Conservation (phyloP, 2,797 vertebrate species). For the Chelon auratus region DNA sequence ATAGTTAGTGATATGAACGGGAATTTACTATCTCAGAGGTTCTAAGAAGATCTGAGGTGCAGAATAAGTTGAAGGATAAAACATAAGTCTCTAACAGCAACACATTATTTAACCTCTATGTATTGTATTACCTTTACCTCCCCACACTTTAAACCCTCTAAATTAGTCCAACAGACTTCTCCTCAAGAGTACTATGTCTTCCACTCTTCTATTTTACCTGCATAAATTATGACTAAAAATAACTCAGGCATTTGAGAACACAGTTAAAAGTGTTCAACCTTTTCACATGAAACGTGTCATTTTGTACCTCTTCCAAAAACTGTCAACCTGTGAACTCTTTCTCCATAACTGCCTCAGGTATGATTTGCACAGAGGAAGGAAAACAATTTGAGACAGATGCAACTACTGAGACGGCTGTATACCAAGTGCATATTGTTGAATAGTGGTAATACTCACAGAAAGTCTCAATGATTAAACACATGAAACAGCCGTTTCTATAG, state of each 20-base stretch:
- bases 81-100: background rate
- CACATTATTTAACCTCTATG: too few relatives aligned
- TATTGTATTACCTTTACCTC: background rate
- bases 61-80: too few relatives aligned
- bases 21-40: background rate
- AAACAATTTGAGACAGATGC: conserved; percentile 10
- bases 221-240: conserved; percentile 41
- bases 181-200: background rate
- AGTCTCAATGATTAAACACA: background rate
- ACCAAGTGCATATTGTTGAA: background rate
- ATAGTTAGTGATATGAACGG: background rate
- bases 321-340: conserved; percentile 12
- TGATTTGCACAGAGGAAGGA: background rate
- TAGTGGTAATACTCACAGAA: background rate
- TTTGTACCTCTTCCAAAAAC: conserved; percentile 18
- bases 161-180: background rate
- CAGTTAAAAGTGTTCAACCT: conserved; percentile 19
- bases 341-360: conserved; percentile 13
- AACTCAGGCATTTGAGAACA: conserved; percentile 15
- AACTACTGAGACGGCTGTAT: background rate
- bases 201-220: conserved; percentile 15
- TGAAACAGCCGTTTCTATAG: background rate
- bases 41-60: background rate
- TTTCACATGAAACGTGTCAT: conserved; percentile 5
- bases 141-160: background rate